phyloP scores from a whole-genome alignment of 1,140 invertebrate genomes.

The Drosophila insularis region DNA sequence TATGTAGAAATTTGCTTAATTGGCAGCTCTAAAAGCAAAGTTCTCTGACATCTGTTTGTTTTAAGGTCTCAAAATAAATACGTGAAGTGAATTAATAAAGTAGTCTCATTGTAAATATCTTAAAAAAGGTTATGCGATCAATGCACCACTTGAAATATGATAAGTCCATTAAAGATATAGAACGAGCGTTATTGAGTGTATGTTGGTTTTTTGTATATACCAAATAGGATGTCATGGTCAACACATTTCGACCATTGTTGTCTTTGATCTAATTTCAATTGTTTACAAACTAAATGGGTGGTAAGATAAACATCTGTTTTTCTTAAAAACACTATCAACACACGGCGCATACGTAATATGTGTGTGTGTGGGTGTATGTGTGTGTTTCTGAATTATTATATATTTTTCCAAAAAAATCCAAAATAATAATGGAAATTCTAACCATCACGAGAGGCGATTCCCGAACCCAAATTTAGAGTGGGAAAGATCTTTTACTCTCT shows the following conservation, averaged over 20 bases:
- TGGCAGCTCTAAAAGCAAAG: not conserved
- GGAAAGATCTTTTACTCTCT: not conserved
- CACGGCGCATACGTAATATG: constrained; percentile 40
- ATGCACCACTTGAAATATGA: constrained; percentile 4
- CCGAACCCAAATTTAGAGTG: not conserved
- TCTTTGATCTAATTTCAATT: constrained; percentile 16
- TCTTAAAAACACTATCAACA: not conserved
- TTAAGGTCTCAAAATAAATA: not conserved
- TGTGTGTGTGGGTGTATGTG: constrained; percentile 13
- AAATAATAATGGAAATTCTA: constrained; percentile 22
- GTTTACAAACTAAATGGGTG: constrained; percentile 18
- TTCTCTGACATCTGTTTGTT: not conserved
- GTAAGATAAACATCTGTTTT: constrained; percentile 28
- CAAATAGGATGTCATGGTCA: constrained; percentile 12
- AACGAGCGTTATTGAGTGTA: not conserved
- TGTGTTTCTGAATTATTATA: constrained; percentile 43
- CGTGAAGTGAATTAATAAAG: not conserved
- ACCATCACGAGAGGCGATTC: constrained; percentile 15
- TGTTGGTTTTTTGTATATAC: not conserved
- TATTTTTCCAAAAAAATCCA: constrained; percentile 45
- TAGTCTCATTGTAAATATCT: not conserved
- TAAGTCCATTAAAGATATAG: not conserved
- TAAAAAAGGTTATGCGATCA: not conserved
- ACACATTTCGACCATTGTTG: constrained; percentile 3
- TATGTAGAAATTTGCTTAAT: no score